Base-by-base conservation (phyloP, 2,113 vertebrate species). In the Colistium nudipinnis region DNA sequence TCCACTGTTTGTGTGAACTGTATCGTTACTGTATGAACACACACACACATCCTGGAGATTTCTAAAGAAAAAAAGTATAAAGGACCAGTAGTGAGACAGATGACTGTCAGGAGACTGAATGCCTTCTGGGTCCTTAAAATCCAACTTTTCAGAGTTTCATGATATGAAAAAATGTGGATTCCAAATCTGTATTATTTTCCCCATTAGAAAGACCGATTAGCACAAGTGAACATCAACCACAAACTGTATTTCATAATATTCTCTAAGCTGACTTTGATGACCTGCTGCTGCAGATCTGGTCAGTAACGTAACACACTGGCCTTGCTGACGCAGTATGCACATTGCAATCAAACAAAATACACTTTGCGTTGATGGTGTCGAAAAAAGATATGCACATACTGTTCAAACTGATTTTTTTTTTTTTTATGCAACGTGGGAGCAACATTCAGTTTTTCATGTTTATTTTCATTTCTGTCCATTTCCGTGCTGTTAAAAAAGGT, bases 371-470 rank as follows among this genome's bases (percentile, higher is more conserved):
- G n/a, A 16, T 5, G 10, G 30, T 48, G 45, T 61, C 1, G 17
- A 57, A 47, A 47, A 47, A 30, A 61, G 14, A 63, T 61, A 63
- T 64, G 62, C 33, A 62, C 27, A 59, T 16, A 52, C 53, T 64
- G 52, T 69, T 43, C 64, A 31, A 45, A 62, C n/a, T n/a, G 72
- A 39, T 28, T 10, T 6, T 48, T 1, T 61, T 55, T 64, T 66
- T 68, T 79, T 81, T 57, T 33, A 70, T 63, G 79, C 74, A 81
- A 76, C 65, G 48, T 73, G 87, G 86, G 86, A 87, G 75, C 84
- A 87, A 81, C 13, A 17, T 70, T 63, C n/a, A 51, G 25, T 81
- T 59, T 69, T 48, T 38, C 20, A 27, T 12, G 31, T 71, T 76
- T 48, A 41, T 28, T 78, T 66, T 28, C 0, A 3, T 30, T 63